phyloP scores from a whole-genome alignment of 2,797 vertebrate species.

The Rhinichthys osculus region DNA sequence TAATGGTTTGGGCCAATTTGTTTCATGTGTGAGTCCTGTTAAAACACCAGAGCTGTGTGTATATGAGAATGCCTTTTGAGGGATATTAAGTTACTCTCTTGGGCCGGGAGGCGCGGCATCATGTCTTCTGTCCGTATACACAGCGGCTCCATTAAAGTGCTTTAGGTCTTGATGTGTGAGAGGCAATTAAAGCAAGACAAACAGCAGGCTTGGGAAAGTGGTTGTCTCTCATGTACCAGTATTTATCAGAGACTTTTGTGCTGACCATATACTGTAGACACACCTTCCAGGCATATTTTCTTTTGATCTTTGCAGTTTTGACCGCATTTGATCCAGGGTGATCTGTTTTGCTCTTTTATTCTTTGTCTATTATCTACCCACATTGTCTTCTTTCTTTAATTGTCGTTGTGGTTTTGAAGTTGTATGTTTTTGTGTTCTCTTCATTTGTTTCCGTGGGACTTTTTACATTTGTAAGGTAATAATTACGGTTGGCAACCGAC shows the following conservation, averaged over 20 bases:
- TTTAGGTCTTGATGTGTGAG: slow-evolving; percentile 25
- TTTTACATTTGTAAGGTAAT: slow-evolving; percentile 10
- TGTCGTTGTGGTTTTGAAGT: slow-evolving; percentile 31
- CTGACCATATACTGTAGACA: slow-evolving; percentile 37
- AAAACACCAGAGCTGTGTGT: slow-evolving; percentile 35
- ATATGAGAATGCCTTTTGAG: neutral
- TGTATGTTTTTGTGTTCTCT: slow-evolving; percentile 5
- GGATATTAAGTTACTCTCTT: slow-evolving; percentile 48
- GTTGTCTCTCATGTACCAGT: slow-evolving; percentile 23
- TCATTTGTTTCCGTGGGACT: neutral
- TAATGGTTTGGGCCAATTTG: slow-evolving; percentile 52
- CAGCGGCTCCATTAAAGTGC: slow-evolving; percentile 44
- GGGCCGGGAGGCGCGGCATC: slow-evolving; percentile 1
- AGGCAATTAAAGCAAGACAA: slow-evolving; percentile 58
- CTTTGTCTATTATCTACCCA: neutral
- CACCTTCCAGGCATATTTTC: neutral
- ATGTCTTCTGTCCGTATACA: slow-evolving; percentile 44
- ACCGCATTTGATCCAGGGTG: neutral
- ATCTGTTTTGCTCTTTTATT: slow-evolving; percentile 16
- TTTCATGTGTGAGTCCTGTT: slow-evolving; percentile 20
- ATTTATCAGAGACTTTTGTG: slow-evolving; percentile 52
- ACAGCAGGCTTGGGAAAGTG: slow-evolving; percentile 42
- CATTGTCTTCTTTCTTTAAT: neutral
- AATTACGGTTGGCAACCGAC: slow-evolving; percentile 1
- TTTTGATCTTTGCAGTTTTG: slow-evolving; percentile 27